phyloP scores from a whole-genome alignment of 37 sponge, comb jelly and placozoan species.

The Agelas oroides region DNA sequence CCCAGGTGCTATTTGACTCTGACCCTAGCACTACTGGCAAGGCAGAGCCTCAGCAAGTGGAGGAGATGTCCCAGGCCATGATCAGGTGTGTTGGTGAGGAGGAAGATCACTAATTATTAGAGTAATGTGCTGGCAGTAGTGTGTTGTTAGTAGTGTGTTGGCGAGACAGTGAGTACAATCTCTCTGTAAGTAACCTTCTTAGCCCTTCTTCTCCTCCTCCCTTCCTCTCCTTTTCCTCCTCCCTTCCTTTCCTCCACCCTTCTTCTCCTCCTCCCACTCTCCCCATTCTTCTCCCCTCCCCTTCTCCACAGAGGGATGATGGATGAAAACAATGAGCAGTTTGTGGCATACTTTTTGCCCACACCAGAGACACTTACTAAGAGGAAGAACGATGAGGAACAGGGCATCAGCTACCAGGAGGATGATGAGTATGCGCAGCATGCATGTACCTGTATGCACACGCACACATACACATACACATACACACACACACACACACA shows the following conservation, averaged over 20 bases:
- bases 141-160: too few species aligned
- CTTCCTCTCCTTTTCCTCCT: too few species aligned
- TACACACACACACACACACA: not conserved
- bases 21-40: conserved; percentile 78
- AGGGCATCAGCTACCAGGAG: conserved; percentile 30
- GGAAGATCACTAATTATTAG: too few species aligned
- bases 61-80: conserved; percentile 94
- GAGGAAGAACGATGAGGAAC: conserved; percentile 70
- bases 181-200: too few species aligned
- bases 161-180: too few species aligned
- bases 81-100: conserved; percentile 62
- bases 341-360: conserved; percentile 98
- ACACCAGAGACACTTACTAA: conserved; percentile 88
- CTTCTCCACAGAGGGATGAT: conserved; percentile 89
- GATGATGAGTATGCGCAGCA: conserved; percentile 62
- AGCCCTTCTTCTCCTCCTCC: too few species aligned
- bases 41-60: conserved; percentile 39
- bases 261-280: not conserved
- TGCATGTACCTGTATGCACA: too few species aligned
- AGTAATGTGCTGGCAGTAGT: too few species aligned
- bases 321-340: conserved; percentile 98
- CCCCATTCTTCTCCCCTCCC: not conserved
- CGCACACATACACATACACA: not conserved
- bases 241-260: too few species aligned
- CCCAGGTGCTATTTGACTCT: conserved; percentile 97